A percentile compares a stretch with the other conserved stretches of the same genome.
Conservation (phyloP, 2,113 vertebrate genomes). For the Catharus bicknelli region DNA sequence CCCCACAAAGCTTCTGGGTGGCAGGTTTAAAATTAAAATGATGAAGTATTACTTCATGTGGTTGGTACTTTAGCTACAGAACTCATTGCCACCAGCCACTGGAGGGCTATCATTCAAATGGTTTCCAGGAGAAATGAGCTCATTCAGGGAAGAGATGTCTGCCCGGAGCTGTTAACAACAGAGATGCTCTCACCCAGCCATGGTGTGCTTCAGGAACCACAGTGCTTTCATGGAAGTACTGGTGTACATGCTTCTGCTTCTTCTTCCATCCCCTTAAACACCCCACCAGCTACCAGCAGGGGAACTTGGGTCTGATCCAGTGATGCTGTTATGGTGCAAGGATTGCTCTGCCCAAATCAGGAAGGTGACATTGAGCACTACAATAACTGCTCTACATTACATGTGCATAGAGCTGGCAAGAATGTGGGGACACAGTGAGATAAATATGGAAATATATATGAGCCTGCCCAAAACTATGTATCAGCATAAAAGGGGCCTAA, state of each 20-base stretch:
- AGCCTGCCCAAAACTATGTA: not conserved
- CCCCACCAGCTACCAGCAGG: not conserved
- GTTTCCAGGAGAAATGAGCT: not conserved
- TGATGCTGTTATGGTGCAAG: not conserved
- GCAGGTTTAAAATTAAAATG: constrained; percentile 43
- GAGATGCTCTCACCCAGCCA: not conserved
- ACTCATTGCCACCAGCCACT: not conserved
- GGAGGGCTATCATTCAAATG: not conserved
- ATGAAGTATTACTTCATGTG: constrained; percentile 3
- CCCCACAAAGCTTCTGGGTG: not conserved
- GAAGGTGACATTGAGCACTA: not conserved
- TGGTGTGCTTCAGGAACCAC: not conserved
- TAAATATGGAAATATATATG: not conserved
- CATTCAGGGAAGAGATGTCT: not conserved
- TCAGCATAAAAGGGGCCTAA: not conserved
- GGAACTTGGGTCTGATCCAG: not conserved
- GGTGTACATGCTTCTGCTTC: not conserved
- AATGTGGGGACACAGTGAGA: not conserved
- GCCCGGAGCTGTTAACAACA: not conserved
- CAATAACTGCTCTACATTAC: not conserved
- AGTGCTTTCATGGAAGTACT: not conserved
- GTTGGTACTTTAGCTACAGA: not conserved
- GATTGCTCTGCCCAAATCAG: not conserved
- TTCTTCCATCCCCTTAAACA: not conserved
- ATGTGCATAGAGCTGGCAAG: not conserved